Evolutionary conservation across 1,140 invertebrate species (phyloP).

Genomic region (Lordiphosa collinella): DNA sequence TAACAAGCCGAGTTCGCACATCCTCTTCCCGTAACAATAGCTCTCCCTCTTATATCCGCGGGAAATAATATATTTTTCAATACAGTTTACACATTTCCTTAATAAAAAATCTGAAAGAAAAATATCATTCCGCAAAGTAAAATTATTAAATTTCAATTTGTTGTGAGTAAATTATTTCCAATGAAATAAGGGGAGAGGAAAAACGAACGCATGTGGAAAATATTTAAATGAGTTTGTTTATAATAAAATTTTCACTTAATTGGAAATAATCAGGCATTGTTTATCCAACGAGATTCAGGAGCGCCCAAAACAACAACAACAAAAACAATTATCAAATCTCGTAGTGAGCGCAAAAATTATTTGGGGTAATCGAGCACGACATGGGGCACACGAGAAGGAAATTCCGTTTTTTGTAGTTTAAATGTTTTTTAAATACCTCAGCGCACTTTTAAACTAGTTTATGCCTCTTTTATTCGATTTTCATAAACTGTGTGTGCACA

Average conservation of each 20-base stretch:
- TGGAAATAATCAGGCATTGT: slow-evolving; percentile 70
- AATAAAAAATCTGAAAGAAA: slow-evolving; percentile 33
- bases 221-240: slow-evolving; percentile 76
- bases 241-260: slow-evolving; percentile 78
- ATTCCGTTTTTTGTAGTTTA: slow-evolving; percentile 21
- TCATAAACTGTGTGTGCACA: slow-evolving; percentile 24
- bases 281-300: slow-evolving; percentile 30
- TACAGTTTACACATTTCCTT: slow-evolving; percentile 58
- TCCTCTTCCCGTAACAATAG: slow-evolving; percentile 28
- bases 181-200: slow-evolving; percentile 33
- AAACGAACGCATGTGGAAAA: slow-evolving; percentile 50
- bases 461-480: slow-evolving; percentile 62
- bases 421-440: slow-evolving; percentile 66
- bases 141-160: slow-evolving; percentile 13
- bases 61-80: slow-evolving; percentile 43
- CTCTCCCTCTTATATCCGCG: slow-evolving; percentile 34
- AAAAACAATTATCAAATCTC: slow-evolving; percentile 31
- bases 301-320: slow-evolving; percentile 28
- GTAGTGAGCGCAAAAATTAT: slow-evolving; percentile 47
- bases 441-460: slow-evolving; percentile 45
- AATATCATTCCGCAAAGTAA: slow-evolving; percentile 33
- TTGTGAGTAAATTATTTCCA: slow-evolving; percentile 66
- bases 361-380: slow-evolving; percentile 74
- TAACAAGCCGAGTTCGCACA: slow-evolving; percentile 27
- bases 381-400: slow-evolving; percentile 53